Base-by-base conservation (phyloP, 2,888 invertebrate species). In the Tenodera sinensis region DNA sequence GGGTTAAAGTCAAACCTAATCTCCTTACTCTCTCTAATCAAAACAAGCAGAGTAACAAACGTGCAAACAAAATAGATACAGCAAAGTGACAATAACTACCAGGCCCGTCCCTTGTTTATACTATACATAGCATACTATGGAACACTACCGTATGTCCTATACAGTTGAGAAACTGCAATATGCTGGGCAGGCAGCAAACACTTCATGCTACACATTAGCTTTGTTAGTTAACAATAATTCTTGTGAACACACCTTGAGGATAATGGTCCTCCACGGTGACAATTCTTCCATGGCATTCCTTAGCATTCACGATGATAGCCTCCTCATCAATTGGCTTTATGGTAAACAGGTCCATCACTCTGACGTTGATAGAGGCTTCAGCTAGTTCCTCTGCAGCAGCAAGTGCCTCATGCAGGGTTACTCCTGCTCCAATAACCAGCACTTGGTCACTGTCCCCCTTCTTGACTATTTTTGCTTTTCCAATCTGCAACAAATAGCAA, bases 221-320 rank as follows among this genome's bases (percentile, higher is more conserved):
- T 42, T 42, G 42, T 1, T 12, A 1, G 3, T 12, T 34, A 9
- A 12, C 34, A 34, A 42, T 1, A 42, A 9, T 42, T 42, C 0
- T 12, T 0, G 42, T 42, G 2, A 1, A 42, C 93, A 90, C 85
- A 96, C 96, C 99, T 93, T 97, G 97, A 91, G 97, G 96, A 93
- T 99, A 99, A 93, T 99, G 99, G 93, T 99, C 99, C 93, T 99
- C 99, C 0, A 99, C 98, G 81, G 98, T 98, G 87, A 99, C 93
- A 89, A 99, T 95, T 15, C 96, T 94, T 1, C 98, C 98, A 12
- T 97, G 97, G 89, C 95, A 96, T 89, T 96, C 96, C 90, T 95
- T 94, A 3, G 98, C 99, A 93, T 98, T 96, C 88, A 94, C 94
- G 83, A 96, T 93, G 83, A 99, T 96, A 1, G 96, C 95, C 1